These are phyloP conservation scores for Lasius platythorax DNA, from an alignment of 2,888 invertebrate species.

Conservation along the genomic window DNA sequence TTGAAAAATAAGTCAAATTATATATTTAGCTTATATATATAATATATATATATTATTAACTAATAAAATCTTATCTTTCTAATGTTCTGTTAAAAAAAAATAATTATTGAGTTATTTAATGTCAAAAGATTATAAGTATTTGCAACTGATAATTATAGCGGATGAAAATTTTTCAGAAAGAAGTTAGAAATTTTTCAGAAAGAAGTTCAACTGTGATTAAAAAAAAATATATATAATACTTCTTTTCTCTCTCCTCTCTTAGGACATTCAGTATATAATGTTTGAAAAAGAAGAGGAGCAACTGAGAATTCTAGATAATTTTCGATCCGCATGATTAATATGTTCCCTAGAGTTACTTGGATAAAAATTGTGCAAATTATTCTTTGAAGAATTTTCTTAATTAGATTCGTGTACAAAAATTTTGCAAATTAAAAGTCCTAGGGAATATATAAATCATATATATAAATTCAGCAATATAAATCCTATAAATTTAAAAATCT, in stretches of 20 bases:
- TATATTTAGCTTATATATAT: neutral
- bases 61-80: neutral
- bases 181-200: neutral
- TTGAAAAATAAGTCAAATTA: constrained; percentile 18
- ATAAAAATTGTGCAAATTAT: neutral
- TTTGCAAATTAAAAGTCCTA: neutral
- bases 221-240: no score
- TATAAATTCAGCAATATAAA: constrained; percentile 18
- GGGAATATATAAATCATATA: constrained; percentile 28
- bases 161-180: neutral
- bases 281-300: constrained; percentile 35
- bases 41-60: neutral
- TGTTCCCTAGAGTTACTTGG: constrained; percentile 3
- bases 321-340: constrained; percentile 26
- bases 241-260: neutral
- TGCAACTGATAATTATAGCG: neutral
- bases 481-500: constrained; percentile 22
- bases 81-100: neutral
- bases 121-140: neutral
- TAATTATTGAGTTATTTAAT: neutral
- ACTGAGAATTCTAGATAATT: constrained; percentile 21
- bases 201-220: no score
- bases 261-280: constrained; percentile 44
- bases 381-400: neutral
- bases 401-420: neutral